Base-by-base conservation (phyloP, 1,140 invertebrate species). In the Platyura marginata region DNA sequence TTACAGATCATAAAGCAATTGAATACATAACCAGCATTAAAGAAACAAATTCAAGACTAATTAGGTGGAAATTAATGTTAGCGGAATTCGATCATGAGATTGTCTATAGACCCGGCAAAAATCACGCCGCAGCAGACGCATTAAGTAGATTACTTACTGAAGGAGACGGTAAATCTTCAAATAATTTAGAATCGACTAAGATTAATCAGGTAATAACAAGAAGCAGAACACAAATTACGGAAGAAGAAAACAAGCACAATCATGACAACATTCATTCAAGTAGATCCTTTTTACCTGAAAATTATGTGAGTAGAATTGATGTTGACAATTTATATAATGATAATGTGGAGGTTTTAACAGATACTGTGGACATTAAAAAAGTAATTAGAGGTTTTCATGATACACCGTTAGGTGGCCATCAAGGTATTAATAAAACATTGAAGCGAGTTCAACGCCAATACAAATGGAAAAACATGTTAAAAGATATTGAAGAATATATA, bases 1-100 rank as follows among this genome's bases (percentile, higher is more conserved):
- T 57, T n/a, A 70, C 67, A 0, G 68, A 73, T 46, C 67, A 71
- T 44, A 58, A 57, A 48, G 60, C 63, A 2, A 49, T 71, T 25
- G 49, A 44, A 25, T 70, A 63, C 57, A 45, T 70, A 13, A 44
- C 38, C n/a, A 51, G 46, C 35, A 46, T 62, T 1, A 70, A 66
- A 51, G 59, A 69, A 34, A 57, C 62, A 5, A 55, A 51, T 11
- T 56, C 57, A 25, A 45, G 61, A 48, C 45, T 73, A 64, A 33
- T 72, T 66, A 69, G 40, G 58, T 38, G 32, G 71, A 15, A 51
- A 58, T 47, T 43, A 71, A 22, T 59, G 64, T 25, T 61, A n/a
- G 47, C 46, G 36, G 56, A 59, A 43, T 61, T 52, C 44, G 47
- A 61, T 4, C 57, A 54, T 45, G 44, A 52, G n/a, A 54, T 63